Evolutionary conservation across 2,797 vertebrate genomes (phyloP).

Genomic region (Cyclura pinguis): DNA sequence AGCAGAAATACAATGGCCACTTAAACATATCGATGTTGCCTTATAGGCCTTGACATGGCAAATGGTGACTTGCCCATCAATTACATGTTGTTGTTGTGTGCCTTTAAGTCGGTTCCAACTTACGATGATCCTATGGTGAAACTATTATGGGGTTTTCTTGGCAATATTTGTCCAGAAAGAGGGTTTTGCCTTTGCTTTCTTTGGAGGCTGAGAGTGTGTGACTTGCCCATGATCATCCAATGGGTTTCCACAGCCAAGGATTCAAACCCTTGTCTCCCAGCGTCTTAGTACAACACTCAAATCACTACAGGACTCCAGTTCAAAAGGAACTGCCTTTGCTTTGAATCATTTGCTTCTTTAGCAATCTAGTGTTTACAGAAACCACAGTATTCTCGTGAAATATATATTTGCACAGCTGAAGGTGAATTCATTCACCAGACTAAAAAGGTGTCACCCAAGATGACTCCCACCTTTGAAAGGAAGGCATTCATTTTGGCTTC

Average conservation of each 20-base stretch:
- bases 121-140: too few relatives aligned
- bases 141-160: too few relatives aligned
- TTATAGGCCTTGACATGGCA: background rate
- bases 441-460: background rate
- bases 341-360: fast-evolving
- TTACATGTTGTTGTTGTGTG: too few relatives aligned
- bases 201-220: too few relatives aligned
- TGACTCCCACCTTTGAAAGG: slow-evolving; percentile 9
- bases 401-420: background rate
- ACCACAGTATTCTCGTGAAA: background rate
- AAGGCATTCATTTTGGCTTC: slow-evolving; percentile 15
- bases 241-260: too few relatives aligned
- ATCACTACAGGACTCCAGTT: slow-evolving; percentile 17
- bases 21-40: background rate
- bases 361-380: background rate
- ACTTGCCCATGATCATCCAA: too few relatives aligned
- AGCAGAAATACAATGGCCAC: background rate
- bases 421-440: background rate
- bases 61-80: background rate
- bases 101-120: too few relatives aligned
- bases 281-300: too few relatives aligned
- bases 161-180: too few relatives aligned
- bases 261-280: too few relatives aligned
- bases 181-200: too few relatives aligned
- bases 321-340: slow-evolving; percentile 39